These are phyloP conservation scores for Ctenomys sociabilis DNA, from an alignment of 2,113 vertebrate species.

Conservation along the genomic window DNA sequence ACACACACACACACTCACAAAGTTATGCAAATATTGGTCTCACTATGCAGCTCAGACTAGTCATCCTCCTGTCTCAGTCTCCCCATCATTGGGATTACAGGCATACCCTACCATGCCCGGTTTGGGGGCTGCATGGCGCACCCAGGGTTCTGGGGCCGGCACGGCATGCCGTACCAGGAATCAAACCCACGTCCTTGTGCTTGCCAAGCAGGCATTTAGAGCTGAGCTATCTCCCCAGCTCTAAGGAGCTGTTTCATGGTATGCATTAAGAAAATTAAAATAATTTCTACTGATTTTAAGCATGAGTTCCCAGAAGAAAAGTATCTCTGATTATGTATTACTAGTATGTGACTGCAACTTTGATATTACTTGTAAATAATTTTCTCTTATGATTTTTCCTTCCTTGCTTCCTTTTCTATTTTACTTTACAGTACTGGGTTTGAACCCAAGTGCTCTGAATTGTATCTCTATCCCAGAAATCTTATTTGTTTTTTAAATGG, in stretches of 20 bases:
- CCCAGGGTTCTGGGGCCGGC: too few species aligned
- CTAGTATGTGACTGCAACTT: conserved; percentile 34
- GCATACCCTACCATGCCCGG: too few species aligned
- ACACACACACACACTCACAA: too few species aligned
- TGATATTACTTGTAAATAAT: conserved; percentile 57
- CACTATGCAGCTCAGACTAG: too few species aligned
- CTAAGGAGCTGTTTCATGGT: background rate
- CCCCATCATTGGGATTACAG: too few species aligned
- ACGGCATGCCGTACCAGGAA: too few species aligned
- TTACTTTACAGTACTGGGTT: background rate
- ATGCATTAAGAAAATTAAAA: background rate
- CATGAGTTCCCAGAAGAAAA: conserved; percentile 33
- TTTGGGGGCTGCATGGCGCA: too few species aligned
- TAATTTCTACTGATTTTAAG: conserved; percentile 14
- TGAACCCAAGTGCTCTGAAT: background rate
- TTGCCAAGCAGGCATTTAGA: too few species aligned
- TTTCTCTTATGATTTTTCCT: conserved; percentile 22
- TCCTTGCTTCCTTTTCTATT: background rate
- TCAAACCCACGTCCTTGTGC: too few species aligned
- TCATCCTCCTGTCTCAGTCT: too few species aligned
- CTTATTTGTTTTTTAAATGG: background rate
- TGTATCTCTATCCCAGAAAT: background rate
- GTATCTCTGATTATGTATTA: conserved; percentile 34
- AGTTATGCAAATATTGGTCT: too few species aligned
- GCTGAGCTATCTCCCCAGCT: too few species aligned